phyloP scores from a whole-genome alignment of 2,888 invertebrate species.

The Melieria omissa region DNA sequence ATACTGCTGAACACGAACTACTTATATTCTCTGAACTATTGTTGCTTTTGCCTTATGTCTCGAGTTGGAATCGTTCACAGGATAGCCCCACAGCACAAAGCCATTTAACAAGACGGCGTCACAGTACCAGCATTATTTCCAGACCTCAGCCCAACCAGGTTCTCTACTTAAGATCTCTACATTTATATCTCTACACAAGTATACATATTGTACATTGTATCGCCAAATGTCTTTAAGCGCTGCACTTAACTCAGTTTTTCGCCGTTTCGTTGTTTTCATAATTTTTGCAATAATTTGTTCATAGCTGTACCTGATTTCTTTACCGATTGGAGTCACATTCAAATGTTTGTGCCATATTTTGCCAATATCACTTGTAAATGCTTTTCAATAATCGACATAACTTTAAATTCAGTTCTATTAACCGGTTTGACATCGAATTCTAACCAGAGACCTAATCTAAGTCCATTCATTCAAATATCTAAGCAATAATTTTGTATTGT shows the following conservation, averaged over 20 bases:
- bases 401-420: no score
- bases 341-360: no score
- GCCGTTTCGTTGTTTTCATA: no score
- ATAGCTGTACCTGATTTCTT: no score
- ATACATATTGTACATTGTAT: neutral
- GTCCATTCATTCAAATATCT: slow-evolving; percentile 8
- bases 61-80: slow-evolving; percentile 63
- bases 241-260: no score
- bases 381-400: no score
- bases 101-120: slow-evolving; percentile 78
- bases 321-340: no score
- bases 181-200: slow-evolving; percentile 15
- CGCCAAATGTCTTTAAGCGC: no score
- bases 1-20: slow-evolving; percentile 10
- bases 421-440: no score
- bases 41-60: slow-evolving; percentile 53
- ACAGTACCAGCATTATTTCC: slow-evolving; percentile 74
- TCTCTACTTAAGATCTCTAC: slow-evolving; percentile 52
- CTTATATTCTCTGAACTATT: slow-evolving; percentile 40
- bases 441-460: no score
- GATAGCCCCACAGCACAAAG: slow-evolving; percentile 71
- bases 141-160: slow-evolving; percentile 68
- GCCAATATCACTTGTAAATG: no score
- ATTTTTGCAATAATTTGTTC: no score
- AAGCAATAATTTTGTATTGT: slow-evolving; percentile 18